phyloP scores from a whole-genome alignment of 2,888 invertebrate species.

The Hymenopus coronatus region DNA sequence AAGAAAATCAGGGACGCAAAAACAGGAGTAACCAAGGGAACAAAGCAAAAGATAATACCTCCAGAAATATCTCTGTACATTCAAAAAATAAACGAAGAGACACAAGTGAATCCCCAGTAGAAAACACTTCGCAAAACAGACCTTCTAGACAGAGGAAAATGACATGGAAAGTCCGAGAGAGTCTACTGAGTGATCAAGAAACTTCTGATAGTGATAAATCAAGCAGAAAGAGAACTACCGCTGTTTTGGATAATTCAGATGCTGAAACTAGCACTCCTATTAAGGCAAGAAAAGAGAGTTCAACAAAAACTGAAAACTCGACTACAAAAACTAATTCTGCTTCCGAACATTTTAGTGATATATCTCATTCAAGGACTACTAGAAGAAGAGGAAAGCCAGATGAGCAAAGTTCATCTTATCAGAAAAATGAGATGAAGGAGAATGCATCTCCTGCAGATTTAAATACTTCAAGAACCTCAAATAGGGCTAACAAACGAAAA shows the following conservation, averaged over 20 bases:
- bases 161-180: conserved; percentile 5
- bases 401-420: neutral
- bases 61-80: neutral
- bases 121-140: neutral
- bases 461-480: neutral
- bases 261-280: neutral
- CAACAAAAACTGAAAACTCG: neutral
- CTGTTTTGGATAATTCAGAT: neutral
- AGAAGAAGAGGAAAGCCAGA: neutral
- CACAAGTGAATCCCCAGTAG: neutral
- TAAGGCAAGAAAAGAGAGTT: neutral
- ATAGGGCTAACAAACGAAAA: neutral
- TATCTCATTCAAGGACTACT: neutral
- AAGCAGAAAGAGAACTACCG: neutral
- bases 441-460: neutral
- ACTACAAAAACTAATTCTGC: neutral
- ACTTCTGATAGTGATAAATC: neutral
- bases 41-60: neutral
- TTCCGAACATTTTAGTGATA: neutral
- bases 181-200: neutral
- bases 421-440: neutral
- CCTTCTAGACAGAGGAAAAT: conserved; percentile 7
- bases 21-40: neutral
- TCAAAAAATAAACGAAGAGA: neutral
- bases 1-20: neutral